Conservation (phyloP, 2,888 invertebrate species). For the Ganaspis brasiliensis region DNA sequence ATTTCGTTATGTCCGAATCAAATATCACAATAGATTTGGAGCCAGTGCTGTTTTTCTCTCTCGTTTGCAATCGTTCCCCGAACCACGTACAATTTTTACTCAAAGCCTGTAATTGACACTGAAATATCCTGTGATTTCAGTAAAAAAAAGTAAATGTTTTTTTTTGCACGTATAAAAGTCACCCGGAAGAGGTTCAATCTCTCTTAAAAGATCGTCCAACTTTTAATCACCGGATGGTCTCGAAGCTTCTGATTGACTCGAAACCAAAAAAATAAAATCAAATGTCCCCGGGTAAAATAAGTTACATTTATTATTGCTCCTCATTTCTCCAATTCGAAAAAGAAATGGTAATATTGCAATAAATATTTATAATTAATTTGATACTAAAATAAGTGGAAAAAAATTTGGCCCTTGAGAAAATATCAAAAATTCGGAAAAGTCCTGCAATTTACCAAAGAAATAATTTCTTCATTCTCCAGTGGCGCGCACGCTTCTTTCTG, state of each 20-base stretch:
- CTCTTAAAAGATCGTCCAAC: neutral
- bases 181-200: conserved; percentile 1
- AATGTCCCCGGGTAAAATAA: neutral
- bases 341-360: no score
- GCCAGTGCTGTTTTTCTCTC: conserved; percentile 2
- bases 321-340: no score
- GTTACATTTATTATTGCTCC: no score
- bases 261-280: no score
- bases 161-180: neutral
- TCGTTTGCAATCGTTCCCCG: neutral
- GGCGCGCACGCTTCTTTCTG: no score
- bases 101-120: conserved; percentile 8
- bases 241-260: neutral
- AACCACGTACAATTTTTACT: neutral
- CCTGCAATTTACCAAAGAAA: no score
- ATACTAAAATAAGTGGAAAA: no score
- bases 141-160: neutral
- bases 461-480: no score
- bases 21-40: conserved; percentile 25
- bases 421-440: no score
- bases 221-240: conserved; percentile 3
- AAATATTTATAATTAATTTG: no score
- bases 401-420: no score
- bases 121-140: neutral
- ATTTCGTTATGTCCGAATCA: conserved; percentile 22